phyloP scores from a whole-genome alignment of 2,113 vertebrate species.

The Catagonus wagneri region DNA sequence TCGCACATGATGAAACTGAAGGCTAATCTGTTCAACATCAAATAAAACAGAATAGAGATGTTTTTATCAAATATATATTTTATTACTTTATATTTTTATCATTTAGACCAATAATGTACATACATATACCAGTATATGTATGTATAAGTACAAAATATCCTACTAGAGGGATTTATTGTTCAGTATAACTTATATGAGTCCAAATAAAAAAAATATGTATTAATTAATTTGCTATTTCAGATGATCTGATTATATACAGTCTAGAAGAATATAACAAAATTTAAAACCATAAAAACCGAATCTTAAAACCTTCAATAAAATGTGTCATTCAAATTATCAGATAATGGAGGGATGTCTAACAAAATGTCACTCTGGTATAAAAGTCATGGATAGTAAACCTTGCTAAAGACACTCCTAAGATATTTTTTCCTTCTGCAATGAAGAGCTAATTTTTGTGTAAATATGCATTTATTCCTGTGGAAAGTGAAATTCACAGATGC shows the following conservation, averaged over 20 bases:
- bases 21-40: not conserved
- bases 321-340: not conserved
- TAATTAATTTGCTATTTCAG: not conserved
- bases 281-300: not conserved
- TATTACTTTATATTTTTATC: not conserved
- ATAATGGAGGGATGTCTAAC: constrained; percentile 51
- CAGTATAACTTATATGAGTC: not conserved
- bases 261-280: not conserved
- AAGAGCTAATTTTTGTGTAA: constrained; percentile 63
- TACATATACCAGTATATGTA: not conserved
- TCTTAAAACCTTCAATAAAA: not conserved
- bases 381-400: constrained; percentile 23
- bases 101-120: not conserved
- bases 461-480: constrained; percentile 47
- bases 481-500: constrained; percentile 2
- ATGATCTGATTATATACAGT: not conserved
- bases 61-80: not conserved
- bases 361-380: constrained; percentile 46
- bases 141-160: not conserved
- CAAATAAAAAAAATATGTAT: not conserved
- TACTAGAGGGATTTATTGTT: not conserved
- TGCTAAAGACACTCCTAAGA: not conserved
- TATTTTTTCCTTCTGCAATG: constrained; percentile 40
- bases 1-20: not conserved
- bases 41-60: not conserved